Percentiles rank a stretch among this genome's conserved stretches.
phyloP scores from a whole-genome alignment of 30 jellyfish, hydroid and myxozoan species.

The Chironex yamaguchii region DNA sequence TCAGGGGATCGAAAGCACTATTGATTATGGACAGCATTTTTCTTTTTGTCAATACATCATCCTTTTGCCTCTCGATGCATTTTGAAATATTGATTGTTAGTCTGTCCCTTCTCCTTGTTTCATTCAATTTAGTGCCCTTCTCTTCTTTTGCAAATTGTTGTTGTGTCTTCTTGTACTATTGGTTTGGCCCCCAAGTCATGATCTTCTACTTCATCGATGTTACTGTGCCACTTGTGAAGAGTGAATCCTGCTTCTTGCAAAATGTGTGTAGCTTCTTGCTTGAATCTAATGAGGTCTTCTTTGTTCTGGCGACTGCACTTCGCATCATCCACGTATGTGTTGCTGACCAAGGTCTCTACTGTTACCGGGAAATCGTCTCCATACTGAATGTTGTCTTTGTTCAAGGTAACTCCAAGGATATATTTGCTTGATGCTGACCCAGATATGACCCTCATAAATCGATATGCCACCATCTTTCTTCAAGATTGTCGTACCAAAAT shows the following conservation, averaged over 20 bases:
- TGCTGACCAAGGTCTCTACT: slow-evolving; percentile 51
- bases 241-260: slow-evolving; percentile 32
- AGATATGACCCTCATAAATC: slow-evolving; percentile 55
- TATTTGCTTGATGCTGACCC: slow-evolving; percentile 60
- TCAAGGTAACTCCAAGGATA: slow-evolving; percentile 33
- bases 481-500: slow-evolving; percentile 45
- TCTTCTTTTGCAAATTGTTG: slow-evolving; percentile 3
- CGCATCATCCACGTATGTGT: slow-evolving; percentile 55
- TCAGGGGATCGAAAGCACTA: slow-evolving; percentile 37
- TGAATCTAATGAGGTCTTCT: slow-evolving; percentile 38
- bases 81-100: slow-evolving; percentile 25
- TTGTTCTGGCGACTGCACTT: slow-evolving; percentile 27
- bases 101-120: slow-evolving; percentile 29
- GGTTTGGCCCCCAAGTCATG: no score
- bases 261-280: slow-evolving; percentile 49
- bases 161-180: neutral
- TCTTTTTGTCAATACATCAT: slow-evolving; percentile 21
- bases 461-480: slow-evolving; percentile 48
- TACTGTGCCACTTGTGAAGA: slow-evolving; percentile 42
- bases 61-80: slow-evolving; percentile 32
- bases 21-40: slow-evolving; percentile 37
- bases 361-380: slow-evolving; percentile 49
- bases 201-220: neutral
- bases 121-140: slow-evolving; percentile 15
- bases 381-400: slow-evolving; percentile 42